Conservation (phyloP, 2,113 vertebrate species). For the Planiliza haematocheilus region DNA sequence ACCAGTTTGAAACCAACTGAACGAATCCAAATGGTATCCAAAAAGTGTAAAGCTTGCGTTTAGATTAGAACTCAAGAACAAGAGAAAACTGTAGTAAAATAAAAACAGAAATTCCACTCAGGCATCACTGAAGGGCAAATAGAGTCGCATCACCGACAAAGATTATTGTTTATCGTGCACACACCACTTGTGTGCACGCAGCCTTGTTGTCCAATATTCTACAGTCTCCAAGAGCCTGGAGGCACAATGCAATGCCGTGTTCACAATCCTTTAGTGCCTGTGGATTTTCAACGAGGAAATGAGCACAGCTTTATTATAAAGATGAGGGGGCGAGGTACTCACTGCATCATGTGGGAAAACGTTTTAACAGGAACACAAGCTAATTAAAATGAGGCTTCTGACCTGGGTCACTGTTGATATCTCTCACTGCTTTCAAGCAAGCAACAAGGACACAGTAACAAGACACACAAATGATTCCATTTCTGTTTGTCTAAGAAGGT, state of each 20-base stretch:
- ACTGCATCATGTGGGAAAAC: neutral
- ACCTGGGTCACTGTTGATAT: slow-evolving; percentile 5
- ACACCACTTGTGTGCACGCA: neutral
- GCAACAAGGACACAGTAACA: slow-evolving; percentile 3
- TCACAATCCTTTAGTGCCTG: slow-evolving; percentile 14
- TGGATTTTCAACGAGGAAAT: slow-evolving; percentile 10
- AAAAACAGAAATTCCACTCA: neutral
- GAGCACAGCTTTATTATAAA: slow-evolving; percentile 13
- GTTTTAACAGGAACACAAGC: slow-evolving; percentile 12
- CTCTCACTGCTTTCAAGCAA: slow-evolving; percentile 3
- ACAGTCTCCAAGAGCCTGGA: neutral
- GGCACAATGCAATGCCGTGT: slow-evolving; percentile 14
- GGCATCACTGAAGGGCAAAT: neutral
- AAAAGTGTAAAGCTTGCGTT: neutral
- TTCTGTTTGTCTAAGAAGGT: no score
- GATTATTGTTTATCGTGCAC: slow-evolving; percentile 1
- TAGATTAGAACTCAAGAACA: neutral
- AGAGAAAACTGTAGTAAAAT: neutral
- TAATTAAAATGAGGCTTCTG: slow-evolving; percentile 33
- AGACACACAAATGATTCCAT: no score
- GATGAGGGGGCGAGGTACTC: slow-evolving; percentile 7
- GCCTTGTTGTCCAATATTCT: neutral
- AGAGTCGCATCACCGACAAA: neutral
- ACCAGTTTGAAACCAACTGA: neutral
- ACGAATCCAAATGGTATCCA: neutral